These are phyloP conservation scores for Pentamera pediparva DNA, from an alignment of 53 echinoderm and acorn worm species.

Conservation along the genomic window DNA sequence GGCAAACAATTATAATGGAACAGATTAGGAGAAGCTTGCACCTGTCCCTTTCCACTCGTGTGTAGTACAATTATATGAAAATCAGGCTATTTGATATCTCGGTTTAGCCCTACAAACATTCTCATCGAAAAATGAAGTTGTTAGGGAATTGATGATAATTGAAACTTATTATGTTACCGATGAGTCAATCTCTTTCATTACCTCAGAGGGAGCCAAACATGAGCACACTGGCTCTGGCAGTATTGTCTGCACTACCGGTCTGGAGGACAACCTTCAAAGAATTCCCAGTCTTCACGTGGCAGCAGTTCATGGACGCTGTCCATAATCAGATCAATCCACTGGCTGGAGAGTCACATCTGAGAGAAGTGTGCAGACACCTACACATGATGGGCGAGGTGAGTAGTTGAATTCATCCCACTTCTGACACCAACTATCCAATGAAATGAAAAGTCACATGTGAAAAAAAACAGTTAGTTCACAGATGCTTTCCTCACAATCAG, in stretches of 20 bases:
- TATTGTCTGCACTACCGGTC: constrained; percentile 59
- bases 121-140: too few relatives aligned
- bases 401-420: not conserved
- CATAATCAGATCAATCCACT: constrained; percentile 89
- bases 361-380: constrained; percentile 68
- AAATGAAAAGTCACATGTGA: too few relatives aligned
- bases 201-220: constrained; percentile 65
- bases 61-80: too few relatives aligned
- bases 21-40: too few relatives aligned
- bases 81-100: too few relatives aligned
- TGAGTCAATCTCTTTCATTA: not conserved
- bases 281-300: constrained; percentile 94
- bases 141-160: too few relatives aligned
- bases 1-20: too few relatives aligned
- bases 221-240: constrained; percentile 71
- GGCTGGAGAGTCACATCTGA: constrained; percentile 67
- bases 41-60: too few relatives aligned
- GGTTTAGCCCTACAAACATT: too few relatives aligned
- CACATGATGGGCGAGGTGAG: constrained; percentile 52
- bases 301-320: constrained; percentile 75
- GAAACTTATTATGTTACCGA: not conserved
- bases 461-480: too few relatives aligned
- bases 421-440: constrained; percentile 8
- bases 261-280: constrained; percentile 78
- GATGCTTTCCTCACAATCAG: constrained; percentile 78